Evolutionary conservation across 2,113 vertebrate species (phyloP), one percentile per base, ranked within the genome.

Genomic region (Irena cyanogastra): DNA sequence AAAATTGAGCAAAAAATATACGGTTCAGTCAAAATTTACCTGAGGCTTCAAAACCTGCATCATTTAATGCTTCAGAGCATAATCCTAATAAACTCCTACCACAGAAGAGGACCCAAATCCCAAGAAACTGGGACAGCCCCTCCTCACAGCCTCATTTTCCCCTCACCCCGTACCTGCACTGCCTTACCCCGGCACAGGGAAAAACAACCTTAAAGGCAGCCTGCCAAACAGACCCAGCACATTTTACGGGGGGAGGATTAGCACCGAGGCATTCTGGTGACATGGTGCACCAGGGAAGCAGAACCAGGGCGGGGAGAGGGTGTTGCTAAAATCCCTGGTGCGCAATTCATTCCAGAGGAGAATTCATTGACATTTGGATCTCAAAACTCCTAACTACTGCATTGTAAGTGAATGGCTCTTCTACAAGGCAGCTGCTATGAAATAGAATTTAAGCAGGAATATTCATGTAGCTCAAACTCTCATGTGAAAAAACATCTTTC

Each of bases 291-390:
- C 82, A 91, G 70, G 57, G 50, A 91, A 82, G 59, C 76, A 88
- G 79, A 85, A 79, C 37, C 5, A 1, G 39, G 47, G 47, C 28
- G 1, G 39, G 31, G 47, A 81, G 54, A 47, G 69, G 47, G 42
- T 81, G 52, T 66, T 94, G 72, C 60, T 83, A 41, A 89, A 92
- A 95, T 68, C 90, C 72, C 76, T 37, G 42, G 44, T 71, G 88
- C 39, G 54, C 65, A 89, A 93, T 81, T 94, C 85, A 84, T 95
- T 93, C 86, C 86, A 87, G 85, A 93, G 42, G 39, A 86, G 81
- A 92, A 95, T 90, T 92, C 88, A 94, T 64, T 94, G 94, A 89
- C 86, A 64, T 95, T 93, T 79, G 65, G 45, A 72, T 93, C 93
- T 87, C 83, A 82, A 60, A 95, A 84, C 22, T 92, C 3, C 0